Evolutionary conservation across 2,113 vertebrate species (phyloP).

Genomic region (Anser brachyrhynchus): DNA sequence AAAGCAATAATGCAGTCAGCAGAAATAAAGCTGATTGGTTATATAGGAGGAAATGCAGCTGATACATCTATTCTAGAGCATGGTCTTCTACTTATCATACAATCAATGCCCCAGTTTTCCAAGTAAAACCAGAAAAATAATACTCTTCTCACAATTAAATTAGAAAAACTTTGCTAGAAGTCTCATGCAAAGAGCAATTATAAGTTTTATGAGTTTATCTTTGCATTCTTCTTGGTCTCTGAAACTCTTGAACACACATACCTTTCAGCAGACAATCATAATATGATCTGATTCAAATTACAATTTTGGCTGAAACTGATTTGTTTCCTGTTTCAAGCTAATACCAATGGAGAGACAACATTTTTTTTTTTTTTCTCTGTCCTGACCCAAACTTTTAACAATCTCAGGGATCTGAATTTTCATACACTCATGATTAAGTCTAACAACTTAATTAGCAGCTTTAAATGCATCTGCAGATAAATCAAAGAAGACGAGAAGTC

Average conservation of each 20-base stretch:
- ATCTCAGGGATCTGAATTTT: background rate
- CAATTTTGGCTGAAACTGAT: background rate
- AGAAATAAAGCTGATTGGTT: background rate
- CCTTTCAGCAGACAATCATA: background rate
- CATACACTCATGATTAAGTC: background rate
- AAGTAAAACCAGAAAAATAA: background rate
- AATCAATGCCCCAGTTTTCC: background rate
- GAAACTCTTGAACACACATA: background rate
- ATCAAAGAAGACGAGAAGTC: background rate
- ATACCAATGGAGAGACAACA: background rate
- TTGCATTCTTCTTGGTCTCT: background rate
- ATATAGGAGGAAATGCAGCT: background rate
- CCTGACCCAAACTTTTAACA: background rate
- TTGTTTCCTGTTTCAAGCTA: background rate
- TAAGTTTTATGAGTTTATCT: background rate
- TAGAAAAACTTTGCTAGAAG: background rate
- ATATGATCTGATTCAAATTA: background rate
- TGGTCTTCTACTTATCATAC: background rate
- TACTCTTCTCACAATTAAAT: background rate
- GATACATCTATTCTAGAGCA: background rate
- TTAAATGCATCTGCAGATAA: background rate
- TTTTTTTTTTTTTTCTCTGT: background rate
- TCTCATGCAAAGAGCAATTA: background rate
- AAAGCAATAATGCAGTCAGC: background rate
- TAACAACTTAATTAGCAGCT: background rate